These are phyloP conservation scores for Aphelenchoides fujianensis DNA, from an alignment of 1,140 invertebrate genomes.

Conservation along the genomic window DNA sequence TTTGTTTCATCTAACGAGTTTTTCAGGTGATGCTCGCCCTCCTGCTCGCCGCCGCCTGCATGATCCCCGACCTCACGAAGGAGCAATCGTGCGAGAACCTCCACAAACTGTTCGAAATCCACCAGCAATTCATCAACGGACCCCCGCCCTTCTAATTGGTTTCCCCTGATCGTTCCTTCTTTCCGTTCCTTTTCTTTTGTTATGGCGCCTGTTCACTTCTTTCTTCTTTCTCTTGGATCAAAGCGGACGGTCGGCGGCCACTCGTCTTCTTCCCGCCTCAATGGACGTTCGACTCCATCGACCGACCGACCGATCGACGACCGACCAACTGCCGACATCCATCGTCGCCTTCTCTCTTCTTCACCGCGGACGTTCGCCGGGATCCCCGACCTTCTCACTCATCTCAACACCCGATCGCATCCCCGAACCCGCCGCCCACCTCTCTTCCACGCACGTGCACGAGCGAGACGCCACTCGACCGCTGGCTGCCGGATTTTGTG, in stretches of 20 bases:
- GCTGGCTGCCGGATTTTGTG: not conserved
- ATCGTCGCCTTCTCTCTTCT: too few species aligned
- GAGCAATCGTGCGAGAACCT: slow-evolving; percentile 23
- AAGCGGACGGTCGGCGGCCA: not conserved
- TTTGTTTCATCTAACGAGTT: too few species aligned
- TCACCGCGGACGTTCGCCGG: too few species aligned
- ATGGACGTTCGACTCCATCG: too few species aligned
- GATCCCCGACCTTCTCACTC: too few species aligned
- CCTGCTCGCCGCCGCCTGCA: slow-evolving; percentile 25
- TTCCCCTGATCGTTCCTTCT: not conserved
- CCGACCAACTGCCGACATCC: too few species aligned
- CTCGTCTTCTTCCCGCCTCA: not conserved
- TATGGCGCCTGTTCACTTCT: too few species aligned
- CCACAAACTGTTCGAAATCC: slow-evolving; percentile 23
- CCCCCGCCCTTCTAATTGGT: slow-evolving; percentile 1
- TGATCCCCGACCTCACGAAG: slow-evolving; percentile 22
- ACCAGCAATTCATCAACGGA: slow-evolving; percentile 24
- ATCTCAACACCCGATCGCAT: too few species aligned
- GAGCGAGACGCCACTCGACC: too few species aligned
- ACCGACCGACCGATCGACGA: too few species aligned
- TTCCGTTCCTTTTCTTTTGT: not conserved
- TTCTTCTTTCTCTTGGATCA: not conserved
- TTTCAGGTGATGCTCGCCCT: slow-evolving; percentile 32
- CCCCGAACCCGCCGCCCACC: too few species aligned
- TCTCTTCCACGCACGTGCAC: too few species aligned